phyloP scores from a whole-genome alignment of 2,113 vertebrate genomes.

The Brienomyrus longianalis region DNA sequence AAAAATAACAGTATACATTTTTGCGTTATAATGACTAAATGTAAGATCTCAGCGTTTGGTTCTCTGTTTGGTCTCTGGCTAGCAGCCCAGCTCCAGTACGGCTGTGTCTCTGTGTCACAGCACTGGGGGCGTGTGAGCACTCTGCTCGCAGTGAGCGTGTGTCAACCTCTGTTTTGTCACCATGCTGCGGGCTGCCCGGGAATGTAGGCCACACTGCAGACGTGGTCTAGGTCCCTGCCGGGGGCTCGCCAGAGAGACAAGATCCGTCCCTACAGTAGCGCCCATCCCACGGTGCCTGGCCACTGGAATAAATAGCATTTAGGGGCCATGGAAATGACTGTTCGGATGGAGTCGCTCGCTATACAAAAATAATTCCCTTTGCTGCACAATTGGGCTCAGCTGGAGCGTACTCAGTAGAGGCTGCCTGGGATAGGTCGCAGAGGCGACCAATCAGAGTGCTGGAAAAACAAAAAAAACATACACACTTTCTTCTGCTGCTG shows the following conservation, averaged over 20 bases:
- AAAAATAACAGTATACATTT: background rate
- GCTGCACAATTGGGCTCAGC: conserved; percentile 40
- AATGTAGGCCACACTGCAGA: conserved; percentile 38
- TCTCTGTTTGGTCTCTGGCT: background rate
- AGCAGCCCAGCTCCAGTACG: background rate
- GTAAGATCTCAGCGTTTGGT: background rate
- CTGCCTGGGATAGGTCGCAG: conserved; percentile 14
- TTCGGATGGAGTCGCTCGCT: conserved; percentile 22
- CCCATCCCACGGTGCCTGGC: background rate
- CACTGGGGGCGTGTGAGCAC: background rate
- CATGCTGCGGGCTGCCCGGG: conserved; percentile 24
- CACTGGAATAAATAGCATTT: conserved; percentile 25
- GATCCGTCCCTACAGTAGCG: conserved; percentile 4
- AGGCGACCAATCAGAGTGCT: background rate
- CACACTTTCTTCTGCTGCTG: background rate
- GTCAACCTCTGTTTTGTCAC: conserved; percentile 36
- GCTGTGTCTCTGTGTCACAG: background rate
- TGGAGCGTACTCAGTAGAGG: conserved; percentile 29
- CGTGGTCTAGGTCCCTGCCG: background rate
- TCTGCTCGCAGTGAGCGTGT: conserved; percentile 24
- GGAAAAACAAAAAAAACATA: background rate
- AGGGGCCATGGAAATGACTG: conserved; percentile 23
- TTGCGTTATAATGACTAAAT: background rate
- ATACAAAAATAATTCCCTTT: conserved; percentile 34
- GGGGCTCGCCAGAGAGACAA: background rate